Base-by-base conservation (phyloP, 1,140 invertebrate species). In the Drosophila leontia region DNA sequence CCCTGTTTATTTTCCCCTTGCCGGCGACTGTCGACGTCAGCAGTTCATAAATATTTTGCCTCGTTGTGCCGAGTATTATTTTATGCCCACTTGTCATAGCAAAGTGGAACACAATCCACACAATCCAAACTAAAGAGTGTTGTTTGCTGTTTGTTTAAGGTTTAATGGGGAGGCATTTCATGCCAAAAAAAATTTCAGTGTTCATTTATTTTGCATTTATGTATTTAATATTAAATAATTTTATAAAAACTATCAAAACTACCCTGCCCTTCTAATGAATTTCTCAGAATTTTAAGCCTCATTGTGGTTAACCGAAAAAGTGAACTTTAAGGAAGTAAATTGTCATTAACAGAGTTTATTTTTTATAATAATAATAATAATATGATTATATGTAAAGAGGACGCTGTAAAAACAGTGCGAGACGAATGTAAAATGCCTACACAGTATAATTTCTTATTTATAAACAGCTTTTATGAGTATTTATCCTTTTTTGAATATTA, bases 31-130 rank as follows among this genome's bases (percentile, higher is more conserved):
- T 39, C 70, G 45, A 74, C 82, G 69, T 87, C 82, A 68, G 69
- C 79, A 79, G 75, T 86, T 79, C 75, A 87, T 87, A 86, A 86
- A 88, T 86, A 86, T 83, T 76, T 83, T 78, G 58, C 67, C 77
- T 74, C 59, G 69, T 56, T 74, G 57, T 68, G 37, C 62, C 55
- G 57, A 78, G 61, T 69, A 61, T 76, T 76, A 76, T 76, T 76
- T 76, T 67, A 76, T 76, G 61, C 61, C 74, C 74, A 76, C 53
- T 76, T 76, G 74, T 77, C 61, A 64, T 42, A 76, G 72, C 39
- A 76, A 76, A 76, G 51, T 65, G 72, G 53, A 58, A 76, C 71
- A 75, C 72, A 76, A 71, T 74, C 53, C 65, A 64, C 29, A 68
- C 44, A 68, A 72, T 72, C 53, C 53, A 59, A 53, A 48, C 35